phyloP scores from a whole-genome alignment of 2,113 vertebrate species.

The Mungos mungo region DNA sequence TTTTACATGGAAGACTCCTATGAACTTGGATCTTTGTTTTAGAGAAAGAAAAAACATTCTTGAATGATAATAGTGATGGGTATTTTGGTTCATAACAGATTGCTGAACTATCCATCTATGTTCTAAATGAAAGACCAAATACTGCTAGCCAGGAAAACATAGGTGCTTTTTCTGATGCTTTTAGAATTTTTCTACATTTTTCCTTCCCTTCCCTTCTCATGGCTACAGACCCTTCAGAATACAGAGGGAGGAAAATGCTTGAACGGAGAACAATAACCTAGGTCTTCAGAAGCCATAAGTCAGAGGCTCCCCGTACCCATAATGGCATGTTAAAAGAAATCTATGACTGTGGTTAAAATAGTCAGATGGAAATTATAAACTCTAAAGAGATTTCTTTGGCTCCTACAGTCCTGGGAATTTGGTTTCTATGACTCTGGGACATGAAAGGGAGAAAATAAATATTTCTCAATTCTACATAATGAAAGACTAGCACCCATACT shows the following conservation, averaged over 20 bases:
- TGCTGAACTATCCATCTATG: not conserved
- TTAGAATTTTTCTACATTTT: not conserved
- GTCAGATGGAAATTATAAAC: constrained; percentile 20
- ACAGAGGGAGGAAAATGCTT: not conserved
- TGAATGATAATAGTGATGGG: not conserved
- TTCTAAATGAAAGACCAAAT: not conserved
- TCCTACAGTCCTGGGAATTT: not conserved
- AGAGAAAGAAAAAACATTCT: constrained; percentile 3
- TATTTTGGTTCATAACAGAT: not conserved
- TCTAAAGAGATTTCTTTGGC: not conserved
- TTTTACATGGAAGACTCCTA: not conserved
- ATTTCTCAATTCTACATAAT: not conserved
- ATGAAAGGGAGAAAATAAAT: constrained; percentile 17
- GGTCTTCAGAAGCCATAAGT: not conserved
- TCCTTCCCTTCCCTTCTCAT: not conserved
- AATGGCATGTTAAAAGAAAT: constrained; percentile 15
- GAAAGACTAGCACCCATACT: not conserved
- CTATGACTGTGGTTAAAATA: not conserved
- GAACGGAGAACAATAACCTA: not conserved
- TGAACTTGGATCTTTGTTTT: not conserved
- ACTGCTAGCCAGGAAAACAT: not conserved
- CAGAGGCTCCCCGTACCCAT: not conserved
- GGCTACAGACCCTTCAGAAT: not conserved
- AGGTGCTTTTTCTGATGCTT: not conserved
- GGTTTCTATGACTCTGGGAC: not conserved